A percentile compares a stretch with the other conserved stretches of the same genome.
Evolutionary conservation across 2,888 invertebrate species (phyloP).

Genomic region (Dynastes maya): DNA sequence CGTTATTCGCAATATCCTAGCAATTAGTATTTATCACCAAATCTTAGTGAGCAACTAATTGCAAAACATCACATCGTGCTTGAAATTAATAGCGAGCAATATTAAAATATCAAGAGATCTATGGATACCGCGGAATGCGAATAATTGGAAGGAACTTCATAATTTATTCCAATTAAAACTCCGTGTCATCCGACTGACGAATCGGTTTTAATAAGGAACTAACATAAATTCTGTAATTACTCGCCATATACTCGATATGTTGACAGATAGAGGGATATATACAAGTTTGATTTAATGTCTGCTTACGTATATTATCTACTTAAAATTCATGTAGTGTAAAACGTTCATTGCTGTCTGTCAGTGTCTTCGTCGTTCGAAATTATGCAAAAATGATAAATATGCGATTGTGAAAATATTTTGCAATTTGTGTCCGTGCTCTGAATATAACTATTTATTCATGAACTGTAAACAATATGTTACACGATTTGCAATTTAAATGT

Average conservation of each 20-base stretch:
- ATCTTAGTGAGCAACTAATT: neutral
- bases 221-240: slow-evolving; percentile 39
- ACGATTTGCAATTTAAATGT: slow-evolving; percentile 9
- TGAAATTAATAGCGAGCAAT: neutral
- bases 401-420: slow-evolving; percentile 10
- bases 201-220: slow-evolving; percentile 38
- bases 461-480: neutral
- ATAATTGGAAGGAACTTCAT: slow-evolving; percentile 42
- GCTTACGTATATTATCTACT: neutral
- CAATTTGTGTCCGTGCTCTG: neutral
- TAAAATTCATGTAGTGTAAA: slow-evolving; percentile 22
- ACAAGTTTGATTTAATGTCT: slow-evolving; percentile 20
- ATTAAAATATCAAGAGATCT: slow-evolving; percentile 8
- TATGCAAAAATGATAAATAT: slow-evolving; percentile 15
- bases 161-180: slow-evolving; percentile 44
- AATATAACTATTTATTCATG: slow-evolving; percentile 5
- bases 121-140: neutral
- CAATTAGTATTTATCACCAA: too few relatives aligned
- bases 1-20: too few relatives aligned
- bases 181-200: slow-evolving; percentile 19
- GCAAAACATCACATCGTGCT: neutral
- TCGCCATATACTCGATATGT: slow-evolving; percentile 12
- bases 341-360: slow-evolving; percentile 8
- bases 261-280: neutral
- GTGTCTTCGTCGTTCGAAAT: slow-evolving; percentile 1